phyloP scores from a whole-genome alignment of 2,797 vertebrate species.

The Catamblyrhynchus diadema region DNA sequence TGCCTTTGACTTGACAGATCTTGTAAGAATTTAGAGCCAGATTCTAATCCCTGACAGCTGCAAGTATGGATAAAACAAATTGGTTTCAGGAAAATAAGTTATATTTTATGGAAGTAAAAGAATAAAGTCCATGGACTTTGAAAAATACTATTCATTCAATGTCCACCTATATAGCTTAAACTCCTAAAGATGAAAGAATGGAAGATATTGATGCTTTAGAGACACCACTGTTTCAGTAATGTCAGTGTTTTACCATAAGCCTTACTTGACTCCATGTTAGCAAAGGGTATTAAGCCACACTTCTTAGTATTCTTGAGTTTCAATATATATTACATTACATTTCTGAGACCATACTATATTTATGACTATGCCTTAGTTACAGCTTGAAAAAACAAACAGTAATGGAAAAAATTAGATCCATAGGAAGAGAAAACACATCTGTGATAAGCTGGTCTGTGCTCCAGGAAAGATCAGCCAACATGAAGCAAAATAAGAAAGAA shows the following conservation, averaged over 20 bases:
- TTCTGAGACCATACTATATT: neutral
- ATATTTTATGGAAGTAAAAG: neutral
- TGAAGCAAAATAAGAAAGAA: neutral
- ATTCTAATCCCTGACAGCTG: neutral
- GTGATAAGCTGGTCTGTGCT: neutral
- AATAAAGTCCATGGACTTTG: neutral
- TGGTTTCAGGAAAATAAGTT: neutral
- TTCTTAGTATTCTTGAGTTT: neutral
- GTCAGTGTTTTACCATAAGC: neutral
- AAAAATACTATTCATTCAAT: neutral
- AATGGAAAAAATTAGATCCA: neutral
- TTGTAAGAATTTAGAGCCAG: neutral
- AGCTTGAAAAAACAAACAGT: neutral
- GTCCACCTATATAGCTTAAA: neutral
- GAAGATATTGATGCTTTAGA: neutral
- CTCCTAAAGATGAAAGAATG: neutral
- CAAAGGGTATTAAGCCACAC: neutral
- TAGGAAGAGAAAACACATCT: neutral
- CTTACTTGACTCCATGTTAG: neutral
- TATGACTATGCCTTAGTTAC: neutral
- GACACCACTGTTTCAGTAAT: neutral
- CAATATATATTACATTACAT: neutral
- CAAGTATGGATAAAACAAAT: neutral
- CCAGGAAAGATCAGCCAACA: neutral
- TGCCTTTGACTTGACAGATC: neutral